These are phyloP conservation scores for Orientallactaga sibirica DNA, from an alignment of 2,797 vertebrate species.

Conservation along the genomic window DNA sequence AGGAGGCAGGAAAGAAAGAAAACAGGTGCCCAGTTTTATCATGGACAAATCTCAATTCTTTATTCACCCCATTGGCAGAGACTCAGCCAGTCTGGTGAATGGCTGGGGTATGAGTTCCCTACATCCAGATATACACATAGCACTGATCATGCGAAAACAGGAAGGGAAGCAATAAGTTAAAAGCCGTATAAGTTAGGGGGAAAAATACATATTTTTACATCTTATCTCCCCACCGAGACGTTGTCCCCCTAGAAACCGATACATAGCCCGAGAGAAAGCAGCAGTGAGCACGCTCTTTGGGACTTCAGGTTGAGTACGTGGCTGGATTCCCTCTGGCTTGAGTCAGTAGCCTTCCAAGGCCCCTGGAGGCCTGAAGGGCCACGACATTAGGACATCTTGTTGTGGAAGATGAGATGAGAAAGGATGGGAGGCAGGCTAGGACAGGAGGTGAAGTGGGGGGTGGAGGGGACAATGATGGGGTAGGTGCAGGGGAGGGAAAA, in stretches of 20 bases:
- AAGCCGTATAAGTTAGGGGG: conserved; percentile 84
- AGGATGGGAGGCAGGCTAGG: background rate
- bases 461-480: background rate
- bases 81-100: background rate
- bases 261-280: conserved; percentile 73
- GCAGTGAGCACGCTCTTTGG: conserved; percentile 29
- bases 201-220: conserved; percentile 81
- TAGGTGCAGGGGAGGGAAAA: too few species aligned
- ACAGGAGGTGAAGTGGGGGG: background rate
- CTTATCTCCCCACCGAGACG: conserved; percentile 66
- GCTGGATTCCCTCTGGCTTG: background rate
- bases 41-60: conserved; percentile 70
- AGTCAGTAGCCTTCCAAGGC: background rate
- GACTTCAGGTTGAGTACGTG: background rate
- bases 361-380: background rate
- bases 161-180: conserved; percentile 84
- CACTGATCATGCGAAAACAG: conserved; percentile 68
- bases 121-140: conserved; percentile 39
- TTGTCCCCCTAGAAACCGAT: conserved; percentile 74
- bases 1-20: too few species aligned
- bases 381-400: background rate
- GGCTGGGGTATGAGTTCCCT: conserved; percentile 22
- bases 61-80: conserved; percentile 74
- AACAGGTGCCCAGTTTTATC: background rate
- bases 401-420: conserved; percentile 53